Conservation (phyloP, 2,888 invertebrate genomes). For the Apotomis betuletana region DNA sequence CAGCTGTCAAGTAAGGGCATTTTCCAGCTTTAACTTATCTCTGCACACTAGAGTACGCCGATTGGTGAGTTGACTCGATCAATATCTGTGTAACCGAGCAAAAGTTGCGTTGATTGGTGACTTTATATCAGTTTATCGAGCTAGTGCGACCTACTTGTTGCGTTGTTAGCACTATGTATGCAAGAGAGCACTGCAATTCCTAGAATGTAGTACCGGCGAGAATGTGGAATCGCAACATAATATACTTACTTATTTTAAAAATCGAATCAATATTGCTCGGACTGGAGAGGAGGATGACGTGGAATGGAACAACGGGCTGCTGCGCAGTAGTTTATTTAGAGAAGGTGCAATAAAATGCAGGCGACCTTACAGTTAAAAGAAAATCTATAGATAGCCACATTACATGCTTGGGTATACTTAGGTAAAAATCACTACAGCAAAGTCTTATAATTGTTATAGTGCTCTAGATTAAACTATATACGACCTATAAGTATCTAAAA, state of each 20-base stretch:
- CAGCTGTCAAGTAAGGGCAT: not conserved
- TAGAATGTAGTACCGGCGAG: not conserved
- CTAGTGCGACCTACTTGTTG: conserved; percentile 5
- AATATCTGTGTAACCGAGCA: not conserved
- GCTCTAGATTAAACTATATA: no score
- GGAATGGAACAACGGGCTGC: no score
- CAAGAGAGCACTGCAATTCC: not conserved
- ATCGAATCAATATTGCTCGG: not conserved
- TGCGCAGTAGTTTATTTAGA: no score
- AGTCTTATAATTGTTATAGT: no score
- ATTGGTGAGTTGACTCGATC: not conserved
- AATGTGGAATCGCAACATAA: not conserved
- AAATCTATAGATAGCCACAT: no score
- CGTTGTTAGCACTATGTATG: not conserved
- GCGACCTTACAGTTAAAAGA: no score
- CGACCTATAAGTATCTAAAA: no score
- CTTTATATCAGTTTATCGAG: not conserved
- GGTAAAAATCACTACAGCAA: no score
- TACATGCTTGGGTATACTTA: no score
- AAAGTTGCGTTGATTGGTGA: not conserved
- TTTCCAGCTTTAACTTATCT: not conserved
- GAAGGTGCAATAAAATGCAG: no score
- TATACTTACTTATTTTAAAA: not conserved
- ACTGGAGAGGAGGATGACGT: no score
- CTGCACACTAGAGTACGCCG: not conserved